Evolutionary conservation across 1,140 invertebrate genomes (phyloP).

Genomic region (Stenopsyche tienmushanensis): DNA sequence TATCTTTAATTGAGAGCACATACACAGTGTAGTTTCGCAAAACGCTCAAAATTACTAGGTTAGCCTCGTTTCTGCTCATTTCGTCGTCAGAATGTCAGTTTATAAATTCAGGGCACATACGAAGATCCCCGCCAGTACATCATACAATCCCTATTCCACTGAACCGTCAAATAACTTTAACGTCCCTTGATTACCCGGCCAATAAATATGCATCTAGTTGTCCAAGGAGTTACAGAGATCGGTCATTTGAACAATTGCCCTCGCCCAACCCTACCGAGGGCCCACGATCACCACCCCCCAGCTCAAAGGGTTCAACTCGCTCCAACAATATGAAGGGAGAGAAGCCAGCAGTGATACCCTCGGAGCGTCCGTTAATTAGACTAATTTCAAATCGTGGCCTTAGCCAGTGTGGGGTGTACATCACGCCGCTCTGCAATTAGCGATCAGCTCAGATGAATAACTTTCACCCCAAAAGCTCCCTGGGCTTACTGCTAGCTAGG

Average conservation of each 20-base stretch:
- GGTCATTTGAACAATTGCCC: conserved; percentile 38
- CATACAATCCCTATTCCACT: not conserved
- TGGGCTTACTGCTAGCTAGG: no score
- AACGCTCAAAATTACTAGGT: no score
- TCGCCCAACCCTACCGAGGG: not conserved
- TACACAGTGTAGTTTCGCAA: no score
- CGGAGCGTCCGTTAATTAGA: conserved; percentile 22
- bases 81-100: no score
- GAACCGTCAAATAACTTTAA: no score
- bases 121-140: not conserved
- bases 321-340: not conserved
- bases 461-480: no score
- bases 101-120: conserved; percentile 9
- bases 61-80: no score
- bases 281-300: not conserved
- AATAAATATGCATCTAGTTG: conserved; percentile 32
- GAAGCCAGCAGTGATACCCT: not conserved
- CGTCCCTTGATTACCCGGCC: conserved; percentile 5
- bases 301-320: not conserved
- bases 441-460: conserved; percentile 34
- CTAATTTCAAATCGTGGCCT: conserved; percentile 26
- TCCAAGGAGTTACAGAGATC: conserved; percentile 32
- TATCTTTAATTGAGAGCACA: no score
- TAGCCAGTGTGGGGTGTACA: conserved; percentile 1
- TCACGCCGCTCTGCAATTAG: conserved; percentile 28